Evolutionary conservation across 92 coral and sea anemone species (phyloP), one percentile per base, ranked within the genome.

Genomic region (Zoanthus solanderi): DNA sequence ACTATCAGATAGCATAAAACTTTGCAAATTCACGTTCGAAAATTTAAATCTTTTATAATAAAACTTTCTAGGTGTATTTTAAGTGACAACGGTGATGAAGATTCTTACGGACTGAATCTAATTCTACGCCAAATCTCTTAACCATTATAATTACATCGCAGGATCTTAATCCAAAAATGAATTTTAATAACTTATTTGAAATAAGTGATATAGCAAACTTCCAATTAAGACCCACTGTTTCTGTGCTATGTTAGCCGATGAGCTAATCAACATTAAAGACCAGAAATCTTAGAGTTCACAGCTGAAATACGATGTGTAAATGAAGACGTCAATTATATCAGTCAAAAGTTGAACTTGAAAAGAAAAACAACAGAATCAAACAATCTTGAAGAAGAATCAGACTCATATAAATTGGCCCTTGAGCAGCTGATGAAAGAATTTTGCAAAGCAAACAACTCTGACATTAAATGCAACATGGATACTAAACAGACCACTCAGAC

Each of bases 371-470:
- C 16, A 75, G 78, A 75, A 75, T 75, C 58, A 23, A 15, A 52
- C 18, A 13, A 37, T 16, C 63, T 76, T 76, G 65, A 37, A 0
- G 60, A 75, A 32, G 58, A 47, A 44, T 50, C 48, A 63, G 80
- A 76, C 63, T 76, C 65, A 3, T 76, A 50, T 76, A 76, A 76
- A 50, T 76, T 76, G 48, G 80, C 80, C 13, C 80, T 76, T 18
- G 80, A 76, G 80, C 80, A 47, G 47, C 80, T 76, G 13, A 76
- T 76, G 80, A 76, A 76, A 47, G 80, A 76, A 75, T 1, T 76
- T 76, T 65, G 61, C 47, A 48, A 50, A 76, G 37, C 17, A 76
- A 48, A 52, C 80, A 76, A 47, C 80, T n/a, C 80, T 8, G 5
- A 14, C 47, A 8, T 50, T 3, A n/a, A 76, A 12, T 37, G 63